These are phyloP conservation scores for Brachirus orientalis DNA, from an alignment of 2,113 vertebrate genomes.

Conservation along the genomic window DNA sequence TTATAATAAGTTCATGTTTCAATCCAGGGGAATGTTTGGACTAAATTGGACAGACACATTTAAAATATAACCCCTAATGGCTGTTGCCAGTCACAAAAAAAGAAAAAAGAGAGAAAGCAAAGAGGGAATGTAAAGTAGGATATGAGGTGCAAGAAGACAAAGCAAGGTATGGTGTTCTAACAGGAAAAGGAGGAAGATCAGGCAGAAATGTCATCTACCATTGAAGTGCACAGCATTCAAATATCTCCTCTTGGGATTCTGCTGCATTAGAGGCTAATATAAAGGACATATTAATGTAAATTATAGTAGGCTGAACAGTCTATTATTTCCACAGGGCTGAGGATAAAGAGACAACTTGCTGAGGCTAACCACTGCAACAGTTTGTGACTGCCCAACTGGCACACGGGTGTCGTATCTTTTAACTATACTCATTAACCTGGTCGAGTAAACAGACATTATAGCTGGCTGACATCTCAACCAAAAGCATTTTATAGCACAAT, in stretches of 20 bases:
- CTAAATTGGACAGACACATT: not conserved
- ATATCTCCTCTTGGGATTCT: conserved; percentile 21
- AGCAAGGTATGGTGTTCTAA: not conserved
- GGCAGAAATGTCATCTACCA: conserved; percentile 22
- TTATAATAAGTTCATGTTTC: too few relatives aligned
- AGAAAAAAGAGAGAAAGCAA: not conserved
- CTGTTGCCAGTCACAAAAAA: too few relatives aligned
- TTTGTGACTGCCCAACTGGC: conserved; percentile 25
- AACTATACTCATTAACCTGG: conserved; percentile 59
- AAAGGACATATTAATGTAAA: conserved; percentile 71
- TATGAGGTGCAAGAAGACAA: conserved; percentile 1
- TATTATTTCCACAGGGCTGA: conserved; percentile 35
- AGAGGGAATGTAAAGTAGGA: not conserved
- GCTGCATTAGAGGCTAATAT: conserved; percentile 52
- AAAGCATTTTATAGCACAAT: not conserved
- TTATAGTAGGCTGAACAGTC: conserved; percentile 37
- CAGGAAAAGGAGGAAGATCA: conserved; percentile 29
- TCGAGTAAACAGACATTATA: conserved; percentile 34
- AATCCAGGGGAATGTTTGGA: too few relatives aligned
- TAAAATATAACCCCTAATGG: not conserved
- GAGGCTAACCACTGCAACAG: conserved; percentile 60
- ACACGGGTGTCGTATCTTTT: conserved; percentile 35
- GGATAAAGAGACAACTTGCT: conserved; percentile 37
- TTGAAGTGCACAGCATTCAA: conserved; percentile 49
- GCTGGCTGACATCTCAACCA: conserved; percentile 3